Percentiles rank a stretch among this genome's conserved stretches.
Evolutionary conservation across 1,140 invertebrate genomes (phyloP).

Genomic region (Babylonia areolata): DNA sequence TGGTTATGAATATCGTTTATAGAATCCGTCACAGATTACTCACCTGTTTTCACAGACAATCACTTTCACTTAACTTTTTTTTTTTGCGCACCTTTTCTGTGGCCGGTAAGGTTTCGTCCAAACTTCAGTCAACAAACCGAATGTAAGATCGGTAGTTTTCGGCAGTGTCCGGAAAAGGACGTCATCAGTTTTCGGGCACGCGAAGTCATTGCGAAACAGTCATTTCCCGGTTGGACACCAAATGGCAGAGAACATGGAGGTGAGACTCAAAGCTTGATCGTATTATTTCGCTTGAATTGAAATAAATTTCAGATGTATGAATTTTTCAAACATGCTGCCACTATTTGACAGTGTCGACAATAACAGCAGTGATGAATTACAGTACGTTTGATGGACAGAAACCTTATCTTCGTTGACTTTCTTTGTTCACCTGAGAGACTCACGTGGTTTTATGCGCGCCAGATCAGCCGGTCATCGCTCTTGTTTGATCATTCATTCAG

Average conservation of each 20-base stretch:
- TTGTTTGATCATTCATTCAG: no score
- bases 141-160: constrained; percentile 13
- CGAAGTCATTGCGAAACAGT: neutral
- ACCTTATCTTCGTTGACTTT: neutral
- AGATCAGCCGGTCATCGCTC: neutral
- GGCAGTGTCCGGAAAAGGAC: neutral
- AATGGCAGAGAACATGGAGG: constrained; percentile 40
- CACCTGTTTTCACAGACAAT: neutral
- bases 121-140: constrained; percentile 28
- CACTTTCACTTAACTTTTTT: constrained; percentile 21
- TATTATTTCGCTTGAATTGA: neutral
- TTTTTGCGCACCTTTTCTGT: neutral
- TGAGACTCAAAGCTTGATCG: neutral
- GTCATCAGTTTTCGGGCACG: neutral
- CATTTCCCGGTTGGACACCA: neutral
- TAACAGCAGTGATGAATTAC: neutral
- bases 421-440: neutral
- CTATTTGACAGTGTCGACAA: no score
- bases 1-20: neutral
- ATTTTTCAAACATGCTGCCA: no score
- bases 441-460: neutral
- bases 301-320: neutral
- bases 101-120: no score
- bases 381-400: neutral
- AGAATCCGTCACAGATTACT: neutral